Percentiles rank a stretch among this genome's conserved stretches.
Conservation (phyloP, 1,140 invertebrate species). For the Drosophila mayri region DNA sequence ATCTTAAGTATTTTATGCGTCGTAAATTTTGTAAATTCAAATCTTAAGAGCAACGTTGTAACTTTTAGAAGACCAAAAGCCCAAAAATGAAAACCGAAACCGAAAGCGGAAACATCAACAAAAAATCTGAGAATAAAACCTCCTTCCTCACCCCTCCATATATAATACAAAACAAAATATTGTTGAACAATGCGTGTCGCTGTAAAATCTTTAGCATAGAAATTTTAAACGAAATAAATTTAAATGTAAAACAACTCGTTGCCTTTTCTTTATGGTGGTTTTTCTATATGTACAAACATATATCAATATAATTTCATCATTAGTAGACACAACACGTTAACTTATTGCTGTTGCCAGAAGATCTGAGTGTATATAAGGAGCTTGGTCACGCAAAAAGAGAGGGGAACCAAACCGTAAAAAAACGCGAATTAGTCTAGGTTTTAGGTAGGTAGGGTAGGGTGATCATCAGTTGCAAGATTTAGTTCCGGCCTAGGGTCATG, state of each 20-base stretch:
- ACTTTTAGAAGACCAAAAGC: constrained; percentile 58
- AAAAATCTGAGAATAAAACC: constrained; percentile 14
- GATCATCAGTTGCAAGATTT: constrained; percentile 4
- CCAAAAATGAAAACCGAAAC: constrained; percentile 22
- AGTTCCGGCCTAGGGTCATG: constrained; percentile 87
- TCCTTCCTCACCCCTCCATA: constrained; percentile 13
- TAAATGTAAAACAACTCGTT: constrained; percentile 62
- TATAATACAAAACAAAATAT: constrained; percentile 52
- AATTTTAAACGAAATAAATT: constrained; percentile 79
- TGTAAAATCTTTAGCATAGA: constrained; percentile 80
- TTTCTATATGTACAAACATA: constrained; percentile 46
- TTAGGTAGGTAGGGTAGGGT: neutral
- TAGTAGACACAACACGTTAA: constrained; percentile 47
- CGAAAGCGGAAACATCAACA: constrained; percentile 16
- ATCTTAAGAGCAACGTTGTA: constrained; percentile 58
- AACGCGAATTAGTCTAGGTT: constrained; percentile 46
- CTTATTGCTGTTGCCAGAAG: constrained; percentile 49
- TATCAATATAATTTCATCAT: constrained; percentile 46
- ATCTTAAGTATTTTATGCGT: constrained; percentile 76
- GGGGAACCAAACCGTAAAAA: constrained; percentile 35
- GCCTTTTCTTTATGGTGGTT: constrained; percentile 9
- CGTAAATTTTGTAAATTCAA: constrained; percentile 69
- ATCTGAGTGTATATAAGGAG: constrained; percentile 30
- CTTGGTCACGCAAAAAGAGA: constrained; percentile 39
- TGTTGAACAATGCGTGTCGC: constrained; percentile 81